Evolutionary conservation across 35 echinoderm and acorn worm species (phyloP), one percentile per base, ranked within the genome.

Genomic region (Holothuria glaberrima): DNA sequence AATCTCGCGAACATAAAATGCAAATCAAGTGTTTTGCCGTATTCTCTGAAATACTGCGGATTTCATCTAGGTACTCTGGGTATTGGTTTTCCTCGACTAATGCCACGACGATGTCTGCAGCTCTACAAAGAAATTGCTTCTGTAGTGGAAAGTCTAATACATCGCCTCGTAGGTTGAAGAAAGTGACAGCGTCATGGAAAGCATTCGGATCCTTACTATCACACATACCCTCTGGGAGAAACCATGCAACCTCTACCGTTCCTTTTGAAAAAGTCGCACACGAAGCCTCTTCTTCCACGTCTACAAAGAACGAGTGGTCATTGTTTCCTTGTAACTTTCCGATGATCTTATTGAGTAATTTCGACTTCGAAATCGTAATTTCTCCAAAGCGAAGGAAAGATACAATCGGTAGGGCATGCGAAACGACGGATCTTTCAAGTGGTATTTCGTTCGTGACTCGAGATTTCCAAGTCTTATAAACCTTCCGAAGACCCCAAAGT

Each of bases 341-440:
- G n/a, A n/a, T n/a, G n/a, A 86, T 24, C 48, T 86, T 86, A 31
- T 86, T 86, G 4, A 86, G 27, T 16, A 86, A 21, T 28, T 86
- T 86, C 5, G 83, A 86, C 31, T 86, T 86, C 10, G 83, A 86
- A 36, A 86, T 20, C 6, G 32, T 0, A 6, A 22, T 1, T 41
- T 41, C 5, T 36, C 83, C 83, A 67, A 86, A 48, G 6, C 83
- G 30, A 4, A 86, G 5, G 22, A 86, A 86, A 2, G 59, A 29
- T 0, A 86, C 83, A 30, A 86, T 86, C 0, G 83, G 83, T 19
- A 86, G 5, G 1, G 83, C 27, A 2, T 67, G 28, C 9, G 60
- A 68, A 0, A 86, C 22, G 5, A 86, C 61, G 17, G 83, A 86
- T 22, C 34, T 69, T 33, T 86, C 83, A n/a, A 86, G 22, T 20